Evolutionary conservation across 2,797 vertebrate species (phyloP), one percentile per base, ranked within the genome.

Genomic region (Lepus townsendii): DNA sequence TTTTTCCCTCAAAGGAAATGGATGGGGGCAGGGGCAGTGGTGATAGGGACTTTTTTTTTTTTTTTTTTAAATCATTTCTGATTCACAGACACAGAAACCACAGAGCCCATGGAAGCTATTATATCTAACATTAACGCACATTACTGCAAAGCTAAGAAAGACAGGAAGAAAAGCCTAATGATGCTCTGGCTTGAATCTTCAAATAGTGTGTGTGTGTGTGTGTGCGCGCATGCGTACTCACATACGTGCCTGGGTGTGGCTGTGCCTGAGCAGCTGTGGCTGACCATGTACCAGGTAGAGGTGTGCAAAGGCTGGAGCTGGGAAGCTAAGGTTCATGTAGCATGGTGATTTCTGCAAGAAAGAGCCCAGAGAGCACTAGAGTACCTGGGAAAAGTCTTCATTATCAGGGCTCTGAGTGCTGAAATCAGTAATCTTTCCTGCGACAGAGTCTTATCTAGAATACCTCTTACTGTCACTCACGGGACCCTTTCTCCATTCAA

Each of bases 1-100:
- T 71, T 89, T 95, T 92, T 47, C 52, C 63, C 86, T 96, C 75
- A 79, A 57, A 92, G 84, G 75, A 91, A 79, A 83, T 32, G 27
- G 66, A 7, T 57, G 73, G 68, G 50, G 75, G 69, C 27, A 63
- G 83, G n/a, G 60, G 38, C 38, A 26, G 7, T 3, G 7, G 26
- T 17, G 63, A 66, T 76, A 32, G 69, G 65, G 72, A 19, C 85
- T n/a, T 63, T 71, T 71, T 87, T 88, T 16, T 88, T n/a, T 63
- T 65, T 71, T 87, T 88, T 83, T 83, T n/a, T n/a, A n/a, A 27
- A 63, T 96, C 3, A n/a, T 93, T 84, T 90, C 71, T 96, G 82
- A 71, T 85, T 94, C 66, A 84, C 13, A 72, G 91, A 78, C 80
- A 60, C 16, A 13, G 73, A 91, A 83, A 52, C 78, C 83, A 50